These are phyloP conservation scores for Lycorma delicatula DNA, from an alignment of 1,140 invertebrate species.

Conservation along the genomic window DNA sequence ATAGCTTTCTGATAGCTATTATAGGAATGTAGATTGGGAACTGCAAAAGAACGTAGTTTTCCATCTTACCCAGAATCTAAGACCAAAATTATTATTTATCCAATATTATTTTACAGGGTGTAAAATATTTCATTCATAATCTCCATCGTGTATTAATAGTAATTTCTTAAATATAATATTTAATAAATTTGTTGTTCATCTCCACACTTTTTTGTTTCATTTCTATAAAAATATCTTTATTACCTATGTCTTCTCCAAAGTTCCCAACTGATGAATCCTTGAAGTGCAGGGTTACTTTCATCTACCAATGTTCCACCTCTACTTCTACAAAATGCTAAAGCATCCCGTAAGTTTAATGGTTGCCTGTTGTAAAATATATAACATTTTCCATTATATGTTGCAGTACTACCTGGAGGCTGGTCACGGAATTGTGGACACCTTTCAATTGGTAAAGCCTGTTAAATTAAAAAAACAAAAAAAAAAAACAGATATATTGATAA, in stretches of 20 bases:
- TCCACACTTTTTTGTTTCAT: too few species aligned
- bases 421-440: conserved; percentile 86
- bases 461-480: conserved; percentile 1
- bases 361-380: conserved; percentile 92
- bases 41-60: too few species aligned
- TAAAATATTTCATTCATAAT: too few species aligned
- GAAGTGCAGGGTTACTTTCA: conserved; percentile 87
- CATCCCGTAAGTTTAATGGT: conserved; percentile 70
- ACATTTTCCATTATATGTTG: conserved; percentile 92
- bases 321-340: conserved; percentile 67
- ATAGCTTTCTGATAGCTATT: too few species aligned
- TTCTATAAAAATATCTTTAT: too few species aligned
- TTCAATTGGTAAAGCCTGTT: conserved; percentile 77
- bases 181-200: too few species aligned
- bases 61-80: too few species aligned
- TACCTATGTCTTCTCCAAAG: conserved; percentile 79
- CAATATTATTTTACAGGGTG: too few species aligned
- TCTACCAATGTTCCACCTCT: conserved; percentile 79
- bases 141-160: too few species aligned
- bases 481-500: background rate
- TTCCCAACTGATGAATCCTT: conserved; percentile 92
- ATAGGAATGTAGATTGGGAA: too few species aligned
- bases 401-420: conserved; percentile 82
- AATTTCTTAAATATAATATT: too few species aligned
- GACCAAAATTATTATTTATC: too few species aligned